A percentile compares a stretch with the other conserved stretches of the same genome.
These are phyloP conservation scores for Drosophila diplacantha DNA, from an alignment of 2,888 invertebrate species.

Conservation along the genomic window DNA sequence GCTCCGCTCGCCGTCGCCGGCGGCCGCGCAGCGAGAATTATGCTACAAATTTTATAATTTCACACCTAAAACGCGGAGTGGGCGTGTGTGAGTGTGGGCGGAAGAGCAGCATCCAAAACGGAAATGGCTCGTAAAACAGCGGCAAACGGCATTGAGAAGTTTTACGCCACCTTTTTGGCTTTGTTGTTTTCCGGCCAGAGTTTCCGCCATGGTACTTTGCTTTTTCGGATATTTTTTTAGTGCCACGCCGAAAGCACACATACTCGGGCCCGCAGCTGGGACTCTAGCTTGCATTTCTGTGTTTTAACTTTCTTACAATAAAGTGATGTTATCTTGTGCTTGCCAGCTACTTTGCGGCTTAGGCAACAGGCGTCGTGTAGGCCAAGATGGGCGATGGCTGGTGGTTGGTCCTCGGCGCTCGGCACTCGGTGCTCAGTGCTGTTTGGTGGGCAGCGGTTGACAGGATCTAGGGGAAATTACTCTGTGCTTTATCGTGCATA, in stretches of 20 bases:
- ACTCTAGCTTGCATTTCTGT: slow-evolving; percentile 64
- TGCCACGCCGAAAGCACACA: slow-evolving; percentile 21
- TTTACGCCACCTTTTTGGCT: slow-evolving; percentile 38
- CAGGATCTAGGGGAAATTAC: slow-evolving; percentile 73
- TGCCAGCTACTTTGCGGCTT: slow-evolving; percentile 70
- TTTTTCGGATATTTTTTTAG: slow-evolving; percentile 38
- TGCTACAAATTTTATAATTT: slow-evolving; percentile 64
- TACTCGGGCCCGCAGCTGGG: slow-evolving; percentile 28
- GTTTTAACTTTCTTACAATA: slow-evolving; percentile 74
- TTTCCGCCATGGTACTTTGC: slow-evolving; percentile 9
- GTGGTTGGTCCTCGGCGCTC: slow-evolving; percentile 30
- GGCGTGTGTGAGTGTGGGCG: background rate
- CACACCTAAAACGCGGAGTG: slow-evolving; percentile 37
- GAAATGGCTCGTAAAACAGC: slow-evolving; percentile 59
- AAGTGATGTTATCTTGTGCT: slow-evolving; percentile 70
- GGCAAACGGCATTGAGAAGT: slow-evolving; percentile 49
- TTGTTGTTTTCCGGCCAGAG: slow-evolving; percentile 13
- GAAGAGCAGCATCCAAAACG: slow-evolving; percentile 42
- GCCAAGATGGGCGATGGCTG: slow-evolving; percentile 12
- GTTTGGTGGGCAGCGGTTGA: slow-evolving; percentile 43
- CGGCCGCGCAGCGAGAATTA: slow-evolving; percentile 32
- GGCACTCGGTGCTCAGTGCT: background rate
- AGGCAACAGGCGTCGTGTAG: slow-evolving; percentile 64
- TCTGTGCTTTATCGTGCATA: slow-evolving; percentile 68
- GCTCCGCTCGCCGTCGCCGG: slow-evolving; percentile 13